Conservation (phyloP, 53 echinoderm and acorn worm genomes). For the Stichopus horrens region DNA sequence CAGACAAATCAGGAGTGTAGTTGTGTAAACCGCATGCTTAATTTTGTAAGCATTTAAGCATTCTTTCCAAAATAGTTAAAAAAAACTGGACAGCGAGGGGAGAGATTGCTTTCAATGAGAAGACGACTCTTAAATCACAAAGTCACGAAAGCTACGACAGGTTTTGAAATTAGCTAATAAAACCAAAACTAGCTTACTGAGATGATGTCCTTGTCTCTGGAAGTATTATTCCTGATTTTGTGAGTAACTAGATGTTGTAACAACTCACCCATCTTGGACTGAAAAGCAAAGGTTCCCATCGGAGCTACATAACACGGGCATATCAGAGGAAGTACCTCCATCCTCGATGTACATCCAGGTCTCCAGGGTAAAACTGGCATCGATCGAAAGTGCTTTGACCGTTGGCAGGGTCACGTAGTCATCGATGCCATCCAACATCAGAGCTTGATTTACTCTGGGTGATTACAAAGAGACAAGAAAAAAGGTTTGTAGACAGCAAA, state of each 20-base stretch:
- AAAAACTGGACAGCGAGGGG: too few species aligned
- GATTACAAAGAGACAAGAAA: not conserved
- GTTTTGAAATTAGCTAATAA: too few species aligned
- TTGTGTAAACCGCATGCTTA: too few species aligned
- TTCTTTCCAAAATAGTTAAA: too few species aligned
- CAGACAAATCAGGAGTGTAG: not conserved
- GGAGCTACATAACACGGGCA: constrained; percentile 74
- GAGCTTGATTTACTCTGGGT: constrained; percentile 81
- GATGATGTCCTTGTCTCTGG: too few species aligned
- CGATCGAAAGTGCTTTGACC: constrained; percentile 61
- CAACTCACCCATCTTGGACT: constrained; percentile 72
- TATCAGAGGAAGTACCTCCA: constrained; percentile 32
- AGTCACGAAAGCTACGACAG: too few species aligned
- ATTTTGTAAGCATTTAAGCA: too few species aligned
- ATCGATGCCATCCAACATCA: constrained; percentile 83
- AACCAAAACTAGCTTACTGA: too few species aligned
- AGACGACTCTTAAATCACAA: too few species aligned
- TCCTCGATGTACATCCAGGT: constrained; percentile 75
- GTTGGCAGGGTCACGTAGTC: constrained; percentile 82
- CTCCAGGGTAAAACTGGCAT: constrained; percentile 85
- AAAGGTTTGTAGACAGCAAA: too few species aligned
- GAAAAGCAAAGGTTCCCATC: constrained; percentile 68
- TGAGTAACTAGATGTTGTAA: not conserved
- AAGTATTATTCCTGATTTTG: too few species aligned
- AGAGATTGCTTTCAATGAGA: too few species aligned